Evolutionary conservation across 2,888 invertebrate genomes (phyloP), one percentile per base, ranked within the genome.

Genomic region (Amblyteles armatorius): DNA sequence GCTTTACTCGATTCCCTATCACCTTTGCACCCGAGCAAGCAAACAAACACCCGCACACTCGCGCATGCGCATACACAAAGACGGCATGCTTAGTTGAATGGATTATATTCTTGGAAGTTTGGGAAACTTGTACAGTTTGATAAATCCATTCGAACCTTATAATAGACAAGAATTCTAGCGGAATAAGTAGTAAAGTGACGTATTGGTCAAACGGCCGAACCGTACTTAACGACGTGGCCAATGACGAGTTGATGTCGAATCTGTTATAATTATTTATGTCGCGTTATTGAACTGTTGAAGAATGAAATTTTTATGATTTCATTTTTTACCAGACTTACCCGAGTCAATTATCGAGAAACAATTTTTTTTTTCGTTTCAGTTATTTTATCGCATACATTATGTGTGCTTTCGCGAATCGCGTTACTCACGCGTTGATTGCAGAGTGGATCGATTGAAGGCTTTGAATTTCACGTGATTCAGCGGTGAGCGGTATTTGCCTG

Each of bases 1-100:
- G 52, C 63, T 40, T 76, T 65, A 22, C 74, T 71, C 74, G 33
- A 33, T 83, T 60, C 50, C 44, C 74, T 57, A 63, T 50, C 79
- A 65, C 68, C 69, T 79, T 50, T 29, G 22, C 60, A 67, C 19
- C 44, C 48, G 52, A 44, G 40, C 26, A 40, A 48, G 22, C 29
- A 22, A 26, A 52, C 22, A 83, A 19, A 48, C 36, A 33, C 19
- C 7, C 16, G 11, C 40, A 73, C 6, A 22, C 40, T 67, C 40
- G 40, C 13, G 44, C n/a, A 44, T 6, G 44, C 74, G 26, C 6
- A 26, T 19, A 26, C 2, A 79, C 6, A 36, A 13, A 3, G 33
- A 13, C 11, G 2, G 19, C 7, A n/a, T 33, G 13, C 48, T 44
- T 48, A 67, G 13, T n/a, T 36, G 19, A 76, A 52, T 71, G n/a